Evolutionary conservation across 1,140 invertebrate genomes (phyloP), one percentile per base, ranked within the genome.

Genomic region (Elysia chlorotica): DNA sequence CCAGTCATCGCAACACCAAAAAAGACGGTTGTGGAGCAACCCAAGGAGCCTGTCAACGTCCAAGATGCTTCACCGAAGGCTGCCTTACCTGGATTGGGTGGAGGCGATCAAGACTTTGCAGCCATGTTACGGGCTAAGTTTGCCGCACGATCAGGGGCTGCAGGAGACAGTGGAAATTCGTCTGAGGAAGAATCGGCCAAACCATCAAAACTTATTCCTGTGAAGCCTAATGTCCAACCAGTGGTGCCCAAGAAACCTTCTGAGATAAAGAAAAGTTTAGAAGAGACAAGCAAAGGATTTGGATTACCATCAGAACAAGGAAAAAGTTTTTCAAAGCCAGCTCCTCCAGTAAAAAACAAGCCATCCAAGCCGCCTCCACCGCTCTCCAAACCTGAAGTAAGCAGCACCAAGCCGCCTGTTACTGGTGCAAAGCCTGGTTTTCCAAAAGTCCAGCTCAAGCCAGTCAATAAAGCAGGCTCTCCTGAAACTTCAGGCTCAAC

Each of bases 281-380:
- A 28, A 59, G 28, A 30, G 28, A 59, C 14, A 10, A 19, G 56
- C n/a, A n/a, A n/a, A n/a, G n/a, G n/a, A n/a, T n/a, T n/a, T n/a
- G n/a, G n/a, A n/a, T n/a, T n/a, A n/a, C n/a, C n/a, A n/a, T n/a
- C n/a, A n/a, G n/a, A n/a, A n/a, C n/a, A n/a, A n/a, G n/a, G n/a
- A 17, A 59, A 59, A 59, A 28, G 19, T 6, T 2, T 63, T 38
- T 36, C 69, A 61, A 71, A 71, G 63, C 69, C 57, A 3, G 37
- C 69, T n/a, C 69, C 69, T 38, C 69, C 69, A 31, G 35, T 38
- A 2, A 71, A 71, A 63, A 2, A 25, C 10, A 59, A 71, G 25
- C 57, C 68, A 37, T 10, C 37, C 4, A 63, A 31, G n/a, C 41
- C 10, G 41, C 10, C 10, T n/a, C 41, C 41, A 48, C 10, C n/a